Evolutionary conservation across 2,888 invertebrate species (phyloP).

Genomic region (Subacronicta megacephala): DNA sequence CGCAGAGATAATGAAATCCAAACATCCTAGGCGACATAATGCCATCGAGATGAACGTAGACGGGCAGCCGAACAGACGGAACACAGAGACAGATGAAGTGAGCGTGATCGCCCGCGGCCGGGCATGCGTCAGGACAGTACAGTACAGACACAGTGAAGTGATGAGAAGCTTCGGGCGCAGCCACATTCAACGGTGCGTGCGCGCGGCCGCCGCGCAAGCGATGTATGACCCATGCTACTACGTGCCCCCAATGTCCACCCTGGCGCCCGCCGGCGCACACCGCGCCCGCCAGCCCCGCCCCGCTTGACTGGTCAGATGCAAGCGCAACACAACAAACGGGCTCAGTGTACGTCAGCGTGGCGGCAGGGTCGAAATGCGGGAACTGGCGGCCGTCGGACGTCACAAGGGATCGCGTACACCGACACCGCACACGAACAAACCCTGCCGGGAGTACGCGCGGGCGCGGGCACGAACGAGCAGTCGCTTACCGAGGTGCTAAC

Average conservation of each 20-base stretch:
- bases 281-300: slow-evolving; percentile 37
- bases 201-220: slow-evolving; percentile 88
- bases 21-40: slow-evolving; percentile 84
- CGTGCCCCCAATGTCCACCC: slow-evolving; percentile 69
- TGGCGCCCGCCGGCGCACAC: slow-evolving; percentile 57
- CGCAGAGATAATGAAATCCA: slow-evolving; percentile 85
- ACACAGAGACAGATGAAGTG: slow-evolving; percentile 89
- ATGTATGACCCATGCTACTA: slow-evolving; percentile 89
- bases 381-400: slow-evolving; percentile 84
- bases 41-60: slow-evolving; percentile 86
- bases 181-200: slow-evolving; percentile 89
- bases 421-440: slow-evolving; percentile 80
- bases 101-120: slow-evolving; percentile 88
- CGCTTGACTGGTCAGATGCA: slow-evolving; percentile 40
- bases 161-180: slow-evolving; percentile 89
- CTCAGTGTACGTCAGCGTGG: slow-evolving; percentile 42
- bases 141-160: slow-evolving; percentile 89
- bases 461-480: slow-evolving; percentile 78
- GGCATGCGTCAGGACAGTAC: slow-evolving; percentile 89
- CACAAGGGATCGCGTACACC: slow-evolving; percentile 86
- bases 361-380: slow-evolving; percentile 59
- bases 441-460: slow-evolving; percentile 75
- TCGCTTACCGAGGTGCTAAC: slow-evolving; percentile 89
- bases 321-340: slow-evolving; percentile 37
- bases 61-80: slow-evolving; percentile 85